These are phyloP conservation scores for Agrilus mali DNA, from an alignment of 2,888 invertebrate species.

Conservation along the genomic window DNA sequence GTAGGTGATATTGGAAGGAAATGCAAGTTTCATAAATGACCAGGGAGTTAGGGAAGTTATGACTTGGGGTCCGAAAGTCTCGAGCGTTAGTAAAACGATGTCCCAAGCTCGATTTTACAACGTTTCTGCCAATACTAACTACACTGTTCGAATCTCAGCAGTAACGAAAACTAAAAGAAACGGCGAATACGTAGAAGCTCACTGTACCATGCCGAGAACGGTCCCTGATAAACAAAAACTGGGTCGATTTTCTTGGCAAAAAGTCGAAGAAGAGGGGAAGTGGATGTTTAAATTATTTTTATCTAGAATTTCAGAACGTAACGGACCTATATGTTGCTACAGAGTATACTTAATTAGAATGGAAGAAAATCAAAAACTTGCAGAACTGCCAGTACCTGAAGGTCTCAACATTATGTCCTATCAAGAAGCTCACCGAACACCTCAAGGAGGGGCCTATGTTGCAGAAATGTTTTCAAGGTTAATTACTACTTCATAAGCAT, in stretches of 20 bases:
- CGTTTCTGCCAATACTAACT: constrained; percentile 72
- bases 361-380: constrained; percentile 45
- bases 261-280: constrained; percentile 49
- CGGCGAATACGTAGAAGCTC: constrained; percentile 49
- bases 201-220: constrained; percentile 59
- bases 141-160: constrained; percentile 64
- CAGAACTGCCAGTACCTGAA: constrained; percentile 54
- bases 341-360: constrained; percentile 68
- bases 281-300: constrained; percentile 64
- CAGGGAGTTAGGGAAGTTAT: constrained; percentile 37
- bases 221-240: constrained; percentile 53
- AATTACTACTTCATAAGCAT: not conserved
- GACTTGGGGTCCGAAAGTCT: constrained; percentile 46
- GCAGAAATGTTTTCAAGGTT: constrained; percentile 74
- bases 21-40: constrained; percentile 41
- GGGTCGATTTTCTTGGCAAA: constrained; percentile 47
- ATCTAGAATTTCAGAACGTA: constrained; percentile 68
- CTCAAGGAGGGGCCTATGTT: constrained; percentile 66
- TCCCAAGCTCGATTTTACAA: constrained; percentile 49
- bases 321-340: constrained; percentile 81
- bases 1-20: constrained; percentile 39
- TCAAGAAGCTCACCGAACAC: constrained; percentile 54
- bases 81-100: constrained; percentile 40
- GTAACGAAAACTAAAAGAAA: constrained; percentile 63
- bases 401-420: constrained; percentile 60